These are phyloP conservation scores for Eolophus roseicapilla DNA, from an alignment of 2,113 vertebrate genomes.

Conservation along the genomic window DNA sequence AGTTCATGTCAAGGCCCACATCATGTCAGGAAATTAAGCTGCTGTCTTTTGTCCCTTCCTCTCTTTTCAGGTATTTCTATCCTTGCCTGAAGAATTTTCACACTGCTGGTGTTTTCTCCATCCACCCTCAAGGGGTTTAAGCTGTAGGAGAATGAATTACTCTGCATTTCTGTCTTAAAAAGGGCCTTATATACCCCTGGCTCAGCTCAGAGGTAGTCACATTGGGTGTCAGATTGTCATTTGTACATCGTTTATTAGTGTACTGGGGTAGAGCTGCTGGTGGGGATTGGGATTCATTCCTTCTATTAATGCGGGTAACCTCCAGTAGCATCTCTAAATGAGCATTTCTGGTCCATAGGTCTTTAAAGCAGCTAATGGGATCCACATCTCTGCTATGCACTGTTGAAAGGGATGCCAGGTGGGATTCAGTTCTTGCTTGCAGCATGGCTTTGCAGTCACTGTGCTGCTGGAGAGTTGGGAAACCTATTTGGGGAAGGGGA, in stretches of 20 bases:
- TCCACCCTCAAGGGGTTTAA: neutral
- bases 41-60: neutral
- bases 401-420: neutral
- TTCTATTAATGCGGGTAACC: neutral
- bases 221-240: neutral
- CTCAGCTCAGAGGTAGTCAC: neutral
- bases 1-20: neutral
- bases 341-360: neutral
- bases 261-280: neutral
- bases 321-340: neutral
- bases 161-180: neutral
- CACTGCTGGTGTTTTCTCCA: neutral
- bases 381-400: neutral
- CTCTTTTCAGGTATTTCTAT: neutral
- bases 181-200: neutral
- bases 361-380: neutral
- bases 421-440: neutral
- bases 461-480: neutral
- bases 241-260: accelerated
- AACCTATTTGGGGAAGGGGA: neutral
- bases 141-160: neutral
- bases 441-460: neutral
- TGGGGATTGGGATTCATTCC: neutral
- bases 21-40: neutral
- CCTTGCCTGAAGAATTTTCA: neutral